phyloP scores from a whole-genome alignment of 2,888 invertebrate species.

The Parnassius orleans region DNA sequence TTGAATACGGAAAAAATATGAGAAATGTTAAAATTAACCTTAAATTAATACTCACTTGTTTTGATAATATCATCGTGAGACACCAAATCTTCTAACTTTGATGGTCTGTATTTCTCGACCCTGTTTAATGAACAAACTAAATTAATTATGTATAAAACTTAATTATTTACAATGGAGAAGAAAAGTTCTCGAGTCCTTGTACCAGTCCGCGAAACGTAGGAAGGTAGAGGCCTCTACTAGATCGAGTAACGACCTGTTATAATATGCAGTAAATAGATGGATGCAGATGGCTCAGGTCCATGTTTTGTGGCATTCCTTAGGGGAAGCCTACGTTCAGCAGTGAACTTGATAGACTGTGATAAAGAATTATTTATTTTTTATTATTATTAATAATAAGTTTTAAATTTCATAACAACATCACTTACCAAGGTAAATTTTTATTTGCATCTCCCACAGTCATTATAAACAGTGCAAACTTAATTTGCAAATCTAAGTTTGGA shows the following conservation, averaged over 20 bases:
- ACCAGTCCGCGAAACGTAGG: too few species aligned
- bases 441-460: conserved; percentile 67
- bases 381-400: neutral
- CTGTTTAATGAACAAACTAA: conserved; percentile 64
- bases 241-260: too few species aligned
- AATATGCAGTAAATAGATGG: too few species aligned
- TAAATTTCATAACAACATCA: neutral
- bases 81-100: conserved; percentile 93
- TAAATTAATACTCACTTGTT: conserved; percentile 86
- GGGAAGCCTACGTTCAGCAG: too few species aligned
- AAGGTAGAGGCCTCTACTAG: too few species aligned
- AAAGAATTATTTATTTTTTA: neutral
- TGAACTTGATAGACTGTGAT: neutral
- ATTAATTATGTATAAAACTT: too few species aligned
- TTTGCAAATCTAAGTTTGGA: too few species aligned
- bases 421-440: conserved; percentile 83
- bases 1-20: neutral
- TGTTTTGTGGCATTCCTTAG: too few species aligned
- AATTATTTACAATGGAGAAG: too few species aligned
- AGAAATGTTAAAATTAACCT: neutral
- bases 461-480: neutral
- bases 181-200: too few species aligned
- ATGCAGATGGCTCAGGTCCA: too few species aligned
- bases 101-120: conserved; percentile 99
- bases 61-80: conserved; percentile 98